Percentiles rank a stretch among this genome's conserved stretches.
phyloP scores from a whole-genome alignment of 2,888 invertebrate species.

The Caenorhabditis sp. region DNA sequence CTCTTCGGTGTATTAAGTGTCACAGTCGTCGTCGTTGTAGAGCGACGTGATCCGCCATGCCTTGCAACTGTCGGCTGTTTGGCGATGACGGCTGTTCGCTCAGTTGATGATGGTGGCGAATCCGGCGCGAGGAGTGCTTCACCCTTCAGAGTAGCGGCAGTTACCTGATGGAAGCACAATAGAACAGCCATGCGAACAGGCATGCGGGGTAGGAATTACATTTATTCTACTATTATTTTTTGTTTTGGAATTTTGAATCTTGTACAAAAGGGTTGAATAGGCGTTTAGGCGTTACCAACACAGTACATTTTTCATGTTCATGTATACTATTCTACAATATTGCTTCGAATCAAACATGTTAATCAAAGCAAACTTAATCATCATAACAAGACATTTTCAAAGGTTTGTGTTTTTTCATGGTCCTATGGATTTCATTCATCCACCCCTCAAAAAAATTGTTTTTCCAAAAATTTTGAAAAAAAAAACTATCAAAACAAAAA shows the following conservation, averaged over 20 bases:
- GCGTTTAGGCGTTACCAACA: slow-evolving; percentile 44
- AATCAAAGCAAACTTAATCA: background rate
- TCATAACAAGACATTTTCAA: background rate
- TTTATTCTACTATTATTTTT: background rate
- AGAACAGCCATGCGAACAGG: slow-evolving; percentile 45
- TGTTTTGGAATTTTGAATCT: background rate
- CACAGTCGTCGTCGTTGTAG: slow-evolving; percentile 10
- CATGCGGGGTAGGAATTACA: slow-evolving; percentile 34
- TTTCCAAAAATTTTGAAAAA: too few species aligned
- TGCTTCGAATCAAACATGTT: background rate
- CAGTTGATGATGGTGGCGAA: slow-evolving; percentile 28
- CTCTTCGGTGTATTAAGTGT: slow-evolving; percentile 25
- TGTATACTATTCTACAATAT: background rate
- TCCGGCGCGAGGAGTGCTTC: slow-evolving; percentile 52
- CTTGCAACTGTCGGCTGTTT: slow-evolving; percentile 1
- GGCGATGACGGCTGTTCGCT: slow-evolving; percentile 23
- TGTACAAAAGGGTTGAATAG: slow-evolving; percentile 22
- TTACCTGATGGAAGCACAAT: slow-evolving; percentile 50
- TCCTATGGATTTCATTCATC: too few species aligned
- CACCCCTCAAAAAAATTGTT: background rate
- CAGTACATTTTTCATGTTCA: slow-evolving; percentile 28
- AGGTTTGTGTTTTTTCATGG: too few species aligned
- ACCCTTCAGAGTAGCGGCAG: slow-evolving; percentile 58
- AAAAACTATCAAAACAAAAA: too few species aligned
- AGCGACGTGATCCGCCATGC: slow-evolving; percentile 7